A percentile compares a stretch with the other conserved stretches of the same genome.
phyloP scores from a whole-genome alignment of 2,888 invertebrate species.

The Drosophila kambysellisi region DNA sequence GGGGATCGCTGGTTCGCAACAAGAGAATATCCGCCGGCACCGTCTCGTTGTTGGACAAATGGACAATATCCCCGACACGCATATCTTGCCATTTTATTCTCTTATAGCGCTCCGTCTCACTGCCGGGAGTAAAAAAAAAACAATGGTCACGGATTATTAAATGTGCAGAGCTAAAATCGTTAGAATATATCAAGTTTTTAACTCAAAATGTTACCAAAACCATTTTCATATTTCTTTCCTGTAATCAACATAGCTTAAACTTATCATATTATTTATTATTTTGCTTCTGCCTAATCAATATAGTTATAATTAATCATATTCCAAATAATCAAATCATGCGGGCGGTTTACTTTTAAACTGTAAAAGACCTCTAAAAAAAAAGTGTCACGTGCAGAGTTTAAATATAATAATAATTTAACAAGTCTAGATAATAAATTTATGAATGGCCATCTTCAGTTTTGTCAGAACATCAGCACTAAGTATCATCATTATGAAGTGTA shows the following conservation, averaged over 20 bases:
- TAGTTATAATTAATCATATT: not conserved
- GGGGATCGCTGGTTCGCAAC: constrained; percentile 93
- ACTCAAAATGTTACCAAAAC: not conserved
- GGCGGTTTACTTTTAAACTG: not conserved
- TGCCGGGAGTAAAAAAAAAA: constrained; percentile 78
- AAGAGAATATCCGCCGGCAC: constrained; percentile 98
- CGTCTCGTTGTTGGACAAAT: constrained; percentile 97
- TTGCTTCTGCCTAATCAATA: not conserved
- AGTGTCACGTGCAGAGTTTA: not conserved
- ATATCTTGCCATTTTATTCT: constrained; percentile 96
- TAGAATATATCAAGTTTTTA: not conserved
- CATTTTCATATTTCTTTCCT: not conserved
- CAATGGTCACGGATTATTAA: not conserved
- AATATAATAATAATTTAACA: not conserved
- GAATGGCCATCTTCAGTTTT: not conserved
- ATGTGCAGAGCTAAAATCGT: too few species aligned
- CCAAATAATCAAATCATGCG: not conserved
- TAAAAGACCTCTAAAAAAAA: not conserved
- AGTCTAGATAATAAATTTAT: not conserved
- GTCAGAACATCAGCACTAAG: not conserved
- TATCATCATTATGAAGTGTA: not conserved
- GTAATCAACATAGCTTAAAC: not conserved
- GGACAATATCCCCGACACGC: constrained; percentile 96
- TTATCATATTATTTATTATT: not conserved
- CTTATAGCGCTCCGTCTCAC: constrained; percentile 92